Evolutionary conservation across 1,140 invertebrate species (phyloP).

Genomic region (Mya arenaria): DNA sequence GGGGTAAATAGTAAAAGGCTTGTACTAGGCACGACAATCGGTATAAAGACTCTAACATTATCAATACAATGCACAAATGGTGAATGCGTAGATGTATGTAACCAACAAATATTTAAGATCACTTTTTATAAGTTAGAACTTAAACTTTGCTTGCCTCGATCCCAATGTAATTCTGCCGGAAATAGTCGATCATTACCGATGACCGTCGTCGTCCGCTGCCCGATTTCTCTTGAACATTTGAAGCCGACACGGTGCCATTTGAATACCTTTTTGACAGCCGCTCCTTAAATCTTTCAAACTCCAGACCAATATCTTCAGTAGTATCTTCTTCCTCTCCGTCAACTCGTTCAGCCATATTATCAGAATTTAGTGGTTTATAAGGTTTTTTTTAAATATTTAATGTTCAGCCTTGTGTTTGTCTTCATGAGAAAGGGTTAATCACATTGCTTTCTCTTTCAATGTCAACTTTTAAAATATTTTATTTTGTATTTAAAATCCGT

Average conservation of each 20-base stretch:
- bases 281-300: constrained; percentile 2
- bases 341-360: background rate
- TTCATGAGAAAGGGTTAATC: no score
- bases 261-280: constrained; percentile 20
- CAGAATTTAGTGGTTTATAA: background rate
- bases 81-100: no score
- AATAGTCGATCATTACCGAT: constrained; percentile 45
- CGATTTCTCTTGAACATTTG: background rate
- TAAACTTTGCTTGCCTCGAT: constrained; percentile 19
- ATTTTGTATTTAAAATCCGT: no score
- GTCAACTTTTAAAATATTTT: no score
- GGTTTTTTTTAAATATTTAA: background rate
- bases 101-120: no score
- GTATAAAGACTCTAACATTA: no score
- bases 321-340: background rate
- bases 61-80: no score
- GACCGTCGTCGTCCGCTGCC: constrained; percentile 3
- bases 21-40: no score
- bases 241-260: background rate
- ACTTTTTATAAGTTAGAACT: no score
- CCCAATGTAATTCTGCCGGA: constrained; percentile 23
- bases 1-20: no score
- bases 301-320: background rate
- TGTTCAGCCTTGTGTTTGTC: background rate
- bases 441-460: no score